Conservation (phyloP, 2,888 invertebrate genomes). For the Platynereis dumerilii region DNA sequence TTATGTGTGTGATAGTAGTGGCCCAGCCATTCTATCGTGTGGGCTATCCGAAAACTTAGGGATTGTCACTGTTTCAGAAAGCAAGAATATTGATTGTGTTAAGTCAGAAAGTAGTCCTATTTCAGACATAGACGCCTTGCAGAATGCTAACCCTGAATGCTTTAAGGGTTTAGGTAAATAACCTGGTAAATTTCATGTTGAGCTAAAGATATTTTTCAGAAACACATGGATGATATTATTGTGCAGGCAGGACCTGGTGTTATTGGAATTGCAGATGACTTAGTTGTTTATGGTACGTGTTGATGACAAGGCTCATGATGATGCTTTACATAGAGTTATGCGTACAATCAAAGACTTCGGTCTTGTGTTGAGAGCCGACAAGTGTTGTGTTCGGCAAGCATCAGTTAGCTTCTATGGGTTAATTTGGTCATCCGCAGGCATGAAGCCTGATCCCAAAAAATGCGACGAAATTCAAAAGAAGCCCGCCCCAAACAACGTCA, state of each 20-base stretch:
- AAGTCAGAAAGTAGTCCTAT: neutral
- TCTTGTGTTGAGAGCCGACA: neutral
- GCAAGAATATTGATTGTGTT: neutral
- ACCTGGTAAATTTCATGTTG: conserved; percentile 23
- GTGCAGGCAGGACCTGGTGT: neutral
- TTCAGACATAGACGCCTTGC: neutral
- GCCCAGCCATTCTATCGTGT: conserved; percentile 6
- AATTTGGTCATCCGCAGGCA: too few relatives aligned
- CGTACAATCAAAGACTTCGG: neutral
- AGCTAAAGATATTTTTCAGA: conserved; percentile 9
- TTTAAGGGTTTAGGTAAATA: conserved; percentile 13
- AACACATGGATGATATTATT: neutral
- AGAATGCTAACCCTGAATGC: neutral
- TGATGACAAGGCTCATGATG: neutral
- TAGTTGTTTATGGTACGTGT: conserved; percentile 1
- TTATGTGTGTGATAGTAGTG: neutral
- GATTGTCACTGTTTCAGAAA: neutral
- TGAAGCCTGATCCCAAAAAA: too few relatives aligned
- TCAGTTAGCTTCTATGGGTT: too few relatives aligned
- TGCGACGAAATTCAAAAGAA: neutral
- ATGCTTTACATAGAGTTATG: neutral
- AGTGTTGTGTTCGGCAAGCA: neutral
- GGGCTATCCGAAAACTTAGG: neutral
- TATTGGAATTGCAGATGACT: conserved; percentile 1
- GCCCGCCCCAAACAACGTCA: too few relatives aligned